Base-by-base conservation (phyloP, 2,888 invertebrate species). In the Apoderus coryli region DNA sequence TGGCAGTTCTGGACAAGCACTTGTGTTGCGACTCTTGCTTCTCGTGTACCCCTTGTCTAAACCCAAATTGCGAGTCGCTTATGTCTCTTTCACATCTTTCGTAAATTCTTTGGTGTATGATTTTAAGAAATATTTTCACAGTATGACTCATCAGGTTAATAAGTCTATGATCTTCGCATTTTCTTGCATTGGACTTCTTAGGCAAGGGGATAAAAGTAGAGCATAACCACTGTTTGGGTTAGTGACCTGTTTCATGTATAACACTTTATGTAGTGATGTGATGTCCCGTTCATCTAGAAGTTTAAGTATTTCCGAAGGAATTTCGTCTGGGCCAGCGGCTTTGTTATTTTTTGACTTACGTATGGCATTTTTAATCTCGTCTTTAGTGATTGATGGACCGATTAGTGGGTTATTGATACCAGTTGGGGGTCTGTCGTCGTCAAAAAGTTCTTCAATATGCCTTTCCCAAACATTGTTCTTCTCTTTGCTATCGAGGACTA, bases 391-490 rank as follows among this genome's bases (percentile, higher is more conserved):
- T 9, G 28, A 19, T 6, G 28, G 14, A 9, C 27, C 11, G n/a
- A 10, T 14, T 14, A 7, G 14, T 10, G 27, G 13, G 5, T 24
- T 24, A 10, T 6, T 24, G n/a, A 5, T n/a, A 5, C 10, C 24
- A 24, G 6, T 10, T 27, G 28, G 16, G 10, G 28, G 28, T 15
- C 5, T 14, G n/a, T 15, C 16, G 10, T 27, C 28, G 9, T 27
- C 16, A 9, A 14, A 15, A 27, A 15, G 28, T 15, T 15, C 10
- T 15, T 27, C 28, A 7, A 15, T 24, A 24, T 24, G 10, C 24
- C 10, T 24, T 24, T 10, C 4, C 24, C 24, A 24, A 24, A 24
- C 24, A 14, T 32, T 28, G 28, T 27, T 27, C 27, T 32, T 32
- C 27, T 4, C 24, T 22, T 22, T 23, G 27, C n/a, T n/a, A n/a